Percentiles rank a stretch among this genome's conserved stretches.
phyloP scores from a whole-genome alignment of 2,888 invertebrate species.

The Teinopalpus imperialis region DNA sequence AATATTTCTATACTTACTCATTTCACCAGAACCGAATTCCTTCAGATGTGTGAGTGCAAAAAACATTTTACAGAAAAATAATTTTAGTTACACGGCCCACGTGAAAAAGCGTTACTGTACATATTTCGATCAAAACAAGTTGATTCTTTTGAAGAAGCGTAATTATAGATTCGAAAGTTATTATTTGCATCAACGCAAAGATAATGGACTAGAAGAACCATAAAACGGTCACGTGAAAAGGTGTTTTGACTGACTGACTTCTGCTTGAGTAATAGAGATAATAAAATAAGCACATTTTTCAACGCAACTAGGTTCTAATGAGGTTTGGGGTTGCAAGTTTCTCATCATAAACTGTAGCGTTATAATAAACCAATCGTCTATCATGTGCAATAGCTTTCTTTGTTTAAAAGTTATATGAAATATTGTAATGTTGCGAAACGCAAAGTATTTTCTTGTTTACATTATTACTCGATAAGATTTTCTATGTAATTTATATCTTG shows the following conservation, averaged over 20 bases:
- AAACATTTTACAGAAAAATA: slow-evolving; percentile 54
- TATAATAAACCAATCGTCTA: too few species aligned
- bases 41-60: slow-evolving; percentile 50
- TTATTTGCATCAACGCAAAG: background rate
- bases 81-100: slow-evolving; percentile 34
- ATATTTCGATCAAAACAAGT: slow-evolving; percentile 48
- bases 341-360: too few species aligned
- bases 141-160: slow-evolving; percentile 43
- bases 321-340: too few species aligned
- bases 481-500: too few species aligned
- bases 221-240: background rate
- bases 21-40: slow-evolving; percentile 66
- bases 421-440: too few species aligned
- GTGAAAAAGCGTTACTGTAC: slow-evolving; percentile 36
- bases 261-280: too few species aligned
- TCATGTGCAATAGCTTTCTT: too few species aligned
- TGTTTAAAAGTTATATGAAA: too few species aligned
- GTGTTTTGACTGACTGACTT: background rate
- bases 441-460: too few species aligned
- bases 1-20: slow-evolving; percentile 65
- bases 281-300: too few species aligned
- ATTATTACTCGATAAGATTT: too few species aligned
- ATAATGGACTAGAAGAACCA: slow-evolving; percentile 4
- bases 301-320: too few species aligned
- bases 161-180: slow-evolving; percentile 19